Base-by-base conservation (phyloP, 2,113 vertebrate genomes). In the Engystomops pustulosus region DNA sequence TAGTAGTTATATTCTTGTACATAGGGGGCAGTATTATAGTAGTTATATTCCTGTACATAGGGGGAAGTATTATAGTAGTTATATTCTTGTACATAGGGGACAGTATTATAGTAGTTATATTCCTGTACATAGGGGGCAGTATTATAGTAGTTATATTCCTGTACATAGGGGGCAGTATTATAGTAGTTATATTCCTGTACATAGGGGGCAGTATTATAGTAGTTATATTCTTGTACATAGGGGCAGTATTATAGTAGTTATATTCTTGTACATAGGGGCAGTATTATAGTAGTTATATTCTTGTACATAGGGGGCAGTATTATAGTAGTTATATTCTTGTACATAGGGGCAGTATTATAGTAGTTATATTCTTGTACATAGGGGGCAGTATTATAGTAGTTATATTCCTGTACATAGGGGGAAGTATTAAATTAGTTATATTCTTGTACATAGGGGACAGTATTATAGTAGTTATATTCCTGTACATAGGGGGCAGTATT, bases 71-170 rank as follows among this genome's bases (percentile, higher is more conserved):
- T n/a, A n/a, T n/a, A n/a, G n/a, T n/a, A n/a, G n/a, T n/a, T 23
- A 65, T 65, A 34, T 18, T 32, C 15, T 15, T 65, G 15, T 25
- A 0, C 6, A 65, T 8, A 67, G 62, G 62, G n/a, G 58, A n/a
- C 25, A 62, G 14, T 32, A 32, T 32, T 32, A 32, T 65, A 18
- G 11, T 0, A 14, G 23, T 14, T 30, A 62, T 62, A 62, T 62
- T 62, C 58, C 1, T 62, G 58, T 62, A 62, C 10, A 27, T 30
- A 60, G 58, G 58, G 3, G 58, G n/a, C 23, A 62, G 58, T 62
- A 62, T 62, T 62, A 62, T 62, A 62, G 58, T 62, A 62, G 58
- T 62, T 62, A 62, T 62, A 62, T 62, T 62, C 58, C 30, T 30
- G 58, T 62, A 62, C 12, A 62, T 62, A 62, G 58, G 58, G n/a